Evolutionary conservation across 2,888 invertebrate species (phyloP).

Genomic region (Mayetiola destructor): DNA sequence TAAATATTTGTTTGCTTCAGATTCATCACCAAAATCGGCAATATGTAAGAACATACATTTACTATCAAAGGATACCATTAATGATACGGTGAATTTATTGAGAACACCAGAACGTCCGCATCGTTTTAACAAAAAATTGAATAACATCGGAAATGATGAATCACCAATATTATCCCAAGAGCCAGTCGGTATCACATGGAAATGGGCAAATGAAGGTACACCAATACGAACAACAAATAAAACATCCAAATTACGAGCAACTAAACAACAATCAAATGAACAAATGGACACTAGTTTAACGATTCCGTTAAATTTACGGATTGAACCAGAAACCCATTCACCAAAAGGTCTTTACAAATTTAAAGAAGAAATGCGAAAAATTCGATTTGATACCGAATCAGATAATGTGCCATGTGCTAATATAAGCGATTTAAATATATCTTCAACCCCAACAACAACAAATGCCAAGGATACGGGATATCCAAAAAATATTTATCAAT

Average conservation of each 20-base stretch:
- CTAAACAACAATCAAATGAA: background rate
- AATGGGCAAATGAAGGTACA: background rate
- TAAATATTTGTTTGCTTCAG: background rate
- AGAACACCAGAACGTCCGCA: background rate
- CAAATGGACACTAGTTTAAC: background rate
- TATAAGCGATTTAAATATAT: background rate
- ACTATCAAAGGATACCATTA: background rate
- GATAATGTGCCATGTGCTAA: constrained; percentile 7
- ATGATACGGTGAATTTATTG: constrained; percentile 6
- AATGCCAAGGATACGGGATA: background rate
- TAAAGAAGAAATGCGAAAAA: constrained; percentile 8
- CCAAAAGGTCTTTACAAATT: constrained; percentile 8
- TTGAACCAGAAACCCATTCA: background rate
- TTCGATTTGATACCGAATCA: background rate
- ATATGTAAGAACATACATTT: background rate
- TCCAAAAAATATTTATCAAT: background rate
- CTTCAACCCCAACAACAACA: background rate
- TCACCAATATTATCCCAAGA: constrained; percentile 1
- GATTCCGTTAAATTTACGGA: background rate
- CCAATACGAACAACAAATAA: constrained; percentile 2
- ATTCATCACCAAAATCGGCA: constrained; percentile 5
- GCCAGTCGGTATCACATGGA: background rate
- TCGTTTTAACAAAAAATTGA: background rate
- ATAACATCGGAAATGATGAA: background rate
- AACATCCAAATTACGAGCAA: background rate